Conservation (phyloP, 2,797 vertebrate genomes). For the Coranthus polyacanthus region DNA sequence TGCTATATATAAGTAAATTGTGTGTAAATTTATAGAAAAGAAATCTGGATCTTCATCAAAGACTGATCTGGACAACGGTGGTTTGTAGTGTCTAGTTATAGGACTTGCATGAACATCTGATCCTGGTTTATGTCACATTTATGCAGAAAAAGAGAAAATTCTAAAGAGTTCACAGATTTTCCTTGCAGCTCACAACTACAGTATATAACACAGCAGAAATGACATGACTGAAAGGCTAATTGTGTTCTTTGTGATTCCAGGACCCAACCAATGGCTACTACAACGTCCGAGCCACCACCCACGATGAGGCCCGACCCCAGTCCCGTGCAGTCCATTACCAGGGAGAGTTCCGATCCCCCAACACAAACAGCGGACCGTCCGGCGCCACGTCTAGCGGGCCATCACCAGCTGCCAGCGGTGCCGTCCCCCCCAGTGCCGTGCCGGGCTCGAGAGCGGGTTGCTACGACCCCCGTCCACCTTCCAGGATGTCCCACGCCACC, state of each 20-base stretch:
- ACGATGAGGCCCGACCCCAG: constrained; percentile 90
- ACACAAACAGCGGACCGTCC: constrained; percentile 71
- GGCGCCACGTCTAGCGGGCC: constrained; percentile 71
- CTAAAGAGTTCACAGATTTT: no score
- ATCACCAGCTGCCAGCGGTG: constrained; percentile 56
- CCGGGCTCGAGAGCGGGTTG: constrained; percentile 83
- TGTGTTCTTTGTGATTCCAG: constrained; percentile 71
- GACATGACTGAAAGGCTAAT: neutral
- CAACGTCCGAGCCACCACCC: constrained; percentile 92
- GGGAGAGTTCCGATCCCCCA: constrained; percentile 89
- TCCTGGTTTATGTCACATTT: no score
- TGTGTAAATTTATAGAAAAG: no score
- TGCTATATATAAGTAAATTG: no score
- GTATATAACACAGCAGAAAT: neutral
- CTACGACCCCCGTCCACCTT: constrained; percentile 90
- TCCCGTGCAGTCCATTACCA: constrained; percentile 90
- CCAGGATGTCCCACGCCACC: constrained; percentile 92
- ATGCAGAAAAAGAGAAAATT: no score
- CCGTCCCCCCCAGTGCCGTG: constrained; percentile 68
- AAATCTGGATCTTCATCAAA: no score
- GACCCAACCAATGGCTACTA: constrained; percentile 98
- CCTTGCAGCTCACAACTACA: no score
- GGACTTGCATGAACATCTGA: no score
- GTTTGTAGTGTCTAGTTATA: no score
- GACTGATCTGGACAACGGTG: no score